Conservation (phyloP, 2,888 invertebrate genomes). For the Adelognathus sp. region DNA sequence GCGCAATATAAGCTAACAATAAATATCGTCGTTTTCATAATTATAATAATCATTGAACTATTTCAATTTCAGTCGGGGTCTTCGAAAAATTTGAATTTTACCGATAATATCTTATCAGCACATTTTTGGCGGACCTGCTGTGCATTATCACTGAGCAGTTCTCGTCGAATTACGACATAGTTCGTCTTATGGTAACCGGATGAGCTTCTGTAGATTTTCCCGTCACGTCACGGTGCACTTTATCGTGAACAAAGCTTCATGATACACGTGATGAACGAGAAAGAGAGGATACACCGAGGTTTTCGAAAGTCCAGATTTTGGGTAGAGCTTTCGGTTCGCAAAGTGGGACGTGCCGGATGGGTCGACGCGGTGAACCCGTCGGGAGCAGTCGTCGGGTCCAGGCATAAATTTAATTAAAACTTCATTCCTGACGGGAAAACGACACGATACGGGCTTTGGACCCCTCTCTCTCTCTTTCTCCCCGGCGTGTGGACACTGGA, state of each 20-base stretch:
- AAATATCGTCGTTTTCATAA: no score
- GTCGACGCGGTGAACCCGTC: constrained; percentile 53
- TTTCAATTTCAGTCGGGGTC: no score
- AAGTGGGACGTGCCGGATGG: constrained; percentile 28
- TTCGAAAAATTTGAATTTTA: no score
- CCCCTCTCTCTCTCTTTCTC: background rate
- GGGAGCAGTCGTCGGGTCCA: constrained; percentile 52
- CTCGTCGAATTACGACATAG: background rate
- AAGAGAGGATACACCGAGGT: background rate
- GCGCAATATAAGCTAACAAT: no score
- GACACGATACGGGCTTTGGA: constrained; percentile 40
- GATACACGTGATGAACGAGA: background rate
- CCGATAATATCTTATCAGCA: no score
- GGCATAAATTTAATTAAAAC: constrained; percentile 68
- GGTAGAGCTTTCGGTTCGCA: background rate
- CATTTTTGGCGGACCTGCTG: no score
- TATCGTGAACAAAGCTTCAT: background rate
- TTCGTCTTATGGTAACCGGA: background rate
- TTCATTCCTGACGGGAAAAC: constrained; percentile 62
- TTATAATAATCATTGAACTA: no score
- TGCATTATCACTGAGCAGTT: no score
- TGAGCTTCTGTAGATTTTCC: background rate
- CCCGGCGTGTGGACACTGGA: background rate
- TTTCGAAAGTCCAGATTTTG: constrained; percentile 21
- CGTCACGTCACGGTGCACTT: background rate